Conservation (phyloP, 2,113 vertebrate species). For the Oxyruncus cristatus region DNA sequence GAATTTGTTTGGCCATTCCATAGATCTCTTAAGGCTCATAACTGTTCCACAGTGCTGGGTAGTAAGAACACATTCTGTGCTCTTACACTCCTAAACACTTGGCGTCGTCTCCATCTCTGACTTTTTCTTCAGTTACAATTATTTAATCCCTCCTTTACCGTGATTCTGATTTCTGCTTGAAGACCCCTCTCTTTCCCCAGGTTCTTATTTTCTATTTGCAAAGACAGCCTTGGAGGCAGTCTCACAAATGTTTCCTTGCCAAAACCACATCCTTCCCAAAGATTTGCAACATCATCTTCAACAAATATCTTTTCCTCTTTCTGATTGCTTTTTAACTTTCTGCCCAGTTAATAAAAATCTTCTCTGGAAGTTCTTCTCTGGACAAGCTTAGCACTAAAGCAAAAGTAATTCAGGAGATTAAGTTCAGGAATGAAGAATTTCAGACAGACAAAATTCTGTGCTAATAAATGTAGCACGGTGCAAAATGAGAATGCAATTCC, state of each 20-base stretch:
- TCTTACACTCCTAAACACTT: background rate
- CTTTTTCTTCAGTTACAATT: background rate
- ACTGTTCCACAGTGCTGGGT: background rate
- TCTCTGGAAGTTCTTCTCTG: background rate
- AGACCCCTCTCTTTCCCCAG: background rate
- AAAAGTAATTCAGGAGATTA: background rate
- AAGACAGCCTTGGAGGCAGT: background rate
- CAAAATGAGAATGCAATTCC: background rate
- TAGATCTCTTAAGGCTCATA: background rate
- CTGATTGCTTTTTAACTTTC: background rate
- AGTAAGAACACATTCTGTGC: background rate
- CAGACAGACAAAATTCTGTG: background rate
- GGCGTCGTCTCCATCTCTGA: background rate
- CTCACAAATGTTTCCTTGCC: background rate
- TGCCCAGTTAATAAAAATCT: background rate
- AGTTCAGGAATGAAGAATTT: background rate
- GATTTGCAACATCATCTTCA: background rate
- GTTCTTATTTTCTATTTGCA: background rate
- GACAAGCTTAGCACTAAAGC: background rate
- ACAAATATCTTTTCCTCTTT: background rate
- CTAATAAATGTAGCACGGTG: background rate
- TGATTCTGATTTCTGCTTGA: background rate
- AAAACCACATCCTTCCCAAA: background rate
- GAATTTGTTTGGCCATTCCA: background rate
- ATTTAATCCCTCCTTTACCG: background rate